Conservation (phyloP, 2,797 vertebrate genomes). For the Xiphorhynchus erythropygius region DNA sequence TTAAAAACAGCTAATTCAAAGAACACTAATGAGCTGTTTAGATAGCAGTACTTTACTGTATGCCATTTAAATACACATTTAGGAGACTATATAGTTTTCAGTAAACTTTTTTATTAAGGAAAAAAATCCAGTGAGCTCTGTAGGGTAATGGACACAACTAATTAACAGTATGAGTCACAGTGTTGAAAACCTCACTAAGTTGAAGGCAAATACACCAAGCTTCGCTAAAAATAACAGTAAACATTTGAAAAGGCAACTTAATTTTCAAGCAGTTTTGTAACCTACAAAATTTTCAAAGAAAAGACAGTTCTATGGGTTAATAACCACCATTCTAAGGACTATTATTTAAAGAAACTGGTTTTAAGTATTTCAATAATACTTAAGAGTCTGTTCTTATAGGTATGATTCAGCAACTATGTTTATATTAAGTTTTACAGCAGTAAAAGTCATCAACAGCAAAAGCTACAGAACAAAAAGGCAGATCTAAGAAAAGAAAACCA, state of each 20-base stretch:
- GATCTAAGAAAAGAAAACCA: not conserved
- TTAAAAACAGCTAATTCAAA: not conserved
- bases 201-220: not conserved
- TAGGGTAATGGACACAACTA: not conserved
- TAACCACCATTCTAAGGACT: not conserved
- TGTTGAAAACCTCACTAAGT: not conserved
- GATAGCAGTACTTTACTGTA: not conserved
- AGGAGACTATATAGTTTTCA: not conserved
- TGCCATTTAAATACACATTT: not conserved
- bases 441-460: not conserved
- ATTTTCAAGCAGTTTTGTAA: not conserved
- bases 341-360: not conserved
- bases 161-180: not conserved
- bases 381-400: not conserved
- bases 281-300: not conserved
- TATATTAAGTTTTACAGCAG: not conserved
- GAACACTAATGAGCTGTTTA: not conserved
- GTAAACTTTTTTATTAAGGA: not conserved
- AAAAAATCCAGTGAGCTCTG: not conserved
- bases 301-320: not conserved
- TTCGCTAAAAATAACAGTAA: not conserved
- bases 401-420: not conserved
- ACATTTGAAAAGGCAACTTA: not conserved
- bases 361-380: not conserved
- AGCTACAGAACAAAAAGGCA: not conserved